Evolutionary conservation across 2,113 vertebrate genomes (phyloP).

Genomic region (Cathartes aura): DNA sequence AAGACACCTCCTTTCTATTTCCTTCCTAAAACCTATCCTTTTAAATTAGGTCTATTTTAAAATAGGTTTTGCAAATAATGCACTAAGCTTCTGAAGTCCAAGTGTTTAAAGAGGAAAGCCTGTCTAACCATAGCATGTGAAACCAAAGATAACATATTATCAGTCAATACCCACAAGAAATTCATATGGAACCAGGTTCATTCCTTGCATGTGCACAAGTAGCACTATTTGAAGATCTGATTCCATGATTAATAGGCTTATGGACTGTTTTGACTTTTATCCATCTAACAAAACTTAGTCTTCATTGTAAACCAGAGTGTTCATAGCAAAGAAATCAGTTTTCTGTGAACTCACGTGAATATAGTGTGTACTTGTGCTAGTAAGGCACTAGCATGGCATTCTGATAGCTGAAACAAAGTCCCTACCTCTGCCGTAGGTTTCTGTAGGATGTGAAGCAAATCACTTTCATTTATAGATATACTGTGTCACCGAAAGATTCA

Average conservation of each 20-base stretch:
- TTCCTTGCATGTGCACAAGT: neutral
- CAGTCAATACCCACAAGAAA: neutral
- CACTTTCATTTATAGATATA: neutral
- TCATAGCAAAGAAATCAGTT: neutral
- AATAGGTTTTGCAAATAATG: conserved; percentile 16
- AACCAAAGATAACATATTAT: conserved; percentile 34
- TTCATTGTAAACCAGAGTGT: neutral
- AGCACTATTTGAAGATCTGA: neutral
- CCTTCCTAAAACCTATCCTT: neutral
- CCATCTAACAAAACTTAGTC: neutral
- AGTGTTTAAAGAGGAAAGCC: conserved; percentile 18
- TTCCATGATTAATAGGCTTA: neutral
- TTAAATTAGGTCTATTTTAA: neutral
- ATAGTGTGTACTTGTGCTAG: neutral
- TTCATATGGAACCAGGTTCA: neutral
- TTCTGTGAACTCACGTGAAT: neutral
- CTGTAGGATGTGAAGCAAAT: neutral
- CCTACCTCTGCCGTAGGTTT: neutral
- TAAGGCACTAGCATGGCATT: neutral
- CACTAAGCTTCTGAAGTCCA: conserved; percentile 1
- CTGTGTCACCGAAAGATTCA: neutral
- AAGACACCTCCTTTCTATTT: neutral
- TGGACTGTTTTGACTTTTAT: neutral
- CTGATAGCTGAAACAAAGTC: neutral
- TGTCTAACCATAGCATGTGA: conserved; percentile 3